Conservation (phyloP, 2,888 invertebrate genomes). For the Stomorhina lunata region DNA sequence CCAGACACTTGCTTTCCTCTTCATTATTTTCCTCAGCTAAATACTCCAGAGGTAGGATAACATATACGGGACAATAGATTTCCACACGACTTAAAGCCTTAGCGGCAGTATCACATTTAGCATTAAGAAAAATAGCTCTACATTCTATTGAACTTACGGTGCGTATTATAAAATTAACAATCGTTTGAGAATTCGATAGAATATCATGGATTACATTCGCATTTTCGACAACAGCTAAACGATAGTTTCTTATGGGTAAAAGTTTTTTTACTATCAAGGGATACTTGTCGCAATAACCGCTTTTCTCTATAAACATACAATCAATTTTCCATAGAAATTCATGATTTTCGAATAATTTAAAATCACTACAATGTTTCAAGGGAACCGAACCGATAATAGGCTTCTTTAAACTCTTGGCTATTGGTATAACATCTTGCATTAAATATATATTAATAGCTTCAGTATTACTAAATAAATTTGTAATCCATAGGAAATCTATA, state of each 20-base stretch:
- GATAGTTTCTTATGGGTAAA: constrained; percentile 73
- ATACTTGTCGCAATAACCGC: constrained; percentile 75
- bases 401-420: constrained; percentile 72
- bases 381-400: constrained; percentile 77
- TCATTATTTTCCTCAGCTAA: constrained; percentile 61
- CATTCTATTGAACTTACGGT: constrained; percentile 77
- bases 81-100: constrained; percentile 73
- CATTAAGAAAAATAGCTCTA: constrained; percentile 74
- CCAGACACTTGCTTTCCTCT: constrained; percentile 65
- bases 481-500: constrained; percentile 76
- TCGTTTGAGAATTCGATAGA: constrained; percentile 71
- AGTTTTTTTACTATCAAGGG: constrained; percentile 78
- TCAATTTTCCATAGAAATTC: constrained; percentile 75
- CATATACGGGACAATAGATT: constrained; percentile 78
- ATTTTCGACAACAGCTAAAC: constrained; percentile 70
- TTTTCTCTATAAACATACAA: constrained; percentile 77
- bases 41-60: constrained; percentile 72
- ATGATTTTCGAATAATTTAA: constrained; percentile 75
- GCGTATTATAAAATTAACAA: constrained; percentile 76
- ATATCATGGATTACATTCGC: constrained; percentile 69
- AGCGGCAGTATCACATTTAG: constrained; percentile 73
- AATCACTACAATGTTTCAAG: constrained; percentile 75
- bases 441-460: constrained; percentile 70
- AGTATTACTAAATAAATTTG: constrained; percentile 72
- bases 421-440: constrained; percentile 72